phyloP scores from a whole-genome alignment of 2,888 invertebrate species.

The Leptopterna dolabrata region DNA sequence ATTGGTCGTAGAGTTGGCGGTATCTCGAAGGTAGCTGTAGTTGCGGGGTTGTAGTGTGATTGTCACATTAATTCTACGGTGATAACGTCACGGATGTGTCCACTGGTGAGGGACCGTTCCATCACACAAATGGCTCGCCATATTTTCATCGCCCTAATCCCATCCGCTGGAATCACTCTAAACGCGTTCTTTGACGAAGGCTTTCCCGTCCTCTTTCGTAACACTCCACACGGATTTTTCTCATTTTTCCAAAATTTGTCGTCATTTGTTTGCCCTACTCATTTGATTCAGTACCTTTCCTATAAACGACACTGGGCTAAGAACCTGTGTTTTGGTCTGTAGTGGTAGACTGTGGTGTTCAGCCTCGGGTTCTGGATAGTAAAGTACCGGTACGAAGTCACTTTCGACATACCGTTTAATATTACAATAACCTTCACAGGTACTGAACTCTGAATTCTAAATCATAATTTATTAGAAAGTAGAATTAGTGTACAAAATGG shows the following conservation, averaged over 20 bases:
- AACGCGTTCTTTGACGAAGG: not conserved
- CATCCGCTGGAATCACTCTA: not conserved
- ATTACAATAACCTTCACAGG: too few species aligned
- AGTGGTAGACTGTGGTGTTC: too few species aligned
- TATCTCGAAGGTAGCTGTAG: not conserved
- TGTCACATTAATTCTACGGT: slow-evolving; percentile 22
- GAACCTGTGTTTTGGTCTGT: too few species aligned
- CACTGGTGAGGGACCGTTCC: slow-evolving; percentile 1
- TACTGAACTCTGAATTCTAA: too few species aligned
- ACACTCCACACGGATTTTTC: not conserved
- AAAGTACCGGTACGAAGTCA: too few species aligned
- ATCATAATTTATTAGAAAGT: too few species aligned
- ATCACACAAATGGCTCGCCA: slow-evolving; percentile 9
- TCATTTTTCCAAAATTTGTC: not conserved
- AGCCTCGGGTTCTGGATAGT: too few species aligned
- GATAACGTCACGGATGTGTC: slow-evolving; percentile 26
- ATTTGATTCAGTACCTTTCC: too few species aligned
- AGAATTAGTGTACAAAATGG: too few species aligned
- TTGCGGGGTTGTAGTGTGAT: not conserved
- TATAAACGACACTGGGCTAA: too few species aligned
- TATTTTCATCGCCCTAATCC: slow-evolving; percentile 21
- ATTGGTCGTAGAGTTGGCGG: not conserved
- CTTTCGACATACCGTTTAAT: too few species aligned
- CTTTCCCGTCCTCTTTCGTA: not conserved
- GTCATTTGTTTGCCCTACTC: too few species aligned